Base-by-base conservation (phyloP, 1,140 invertebrate genomes). In the Pseudomyrmex sp. region DNA sequence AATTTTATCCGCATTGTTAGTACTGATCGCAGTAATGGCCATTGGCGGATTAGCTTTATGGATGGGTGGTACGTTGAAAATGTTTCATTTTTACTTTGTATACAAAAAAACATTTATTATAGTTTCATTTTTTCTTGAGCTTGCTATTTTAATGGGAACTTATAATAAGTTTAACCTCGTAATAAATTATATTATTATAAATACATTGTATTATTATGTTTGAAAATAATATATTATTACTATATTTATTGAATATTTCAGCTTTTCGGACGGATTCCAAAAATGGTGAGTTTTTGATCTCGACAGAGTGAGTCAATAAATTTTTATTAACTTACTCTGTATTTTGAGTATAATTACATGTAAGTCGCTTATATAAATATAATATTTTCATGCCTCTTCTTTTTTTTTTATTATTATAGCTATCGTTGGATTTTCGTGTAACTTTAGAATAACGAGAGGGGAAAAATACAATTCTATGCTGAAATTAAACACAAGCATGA, bases 21-120 rank as follows among this genome's bases (percentile, higher is more conserved):
- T 97, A 13, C 95, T 97, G 56, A 93, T 97, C 5, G 96, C 96
- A 0, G 96, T 97, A 13, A 93, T 97, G 63, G 96, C 96, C 2
- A 96, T 97, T 23, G 97, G 97, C 1, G 97, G 96, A 50, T 95
- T 97, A 2, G 97, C 97, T 48, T 95, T 97, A 70, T 97, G 97
- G 93, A 96, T 97, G 95, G 97, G 97, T 88, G 95, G 96, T 96
- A 95, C 95, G 85, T 95, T 85, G 95, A 95, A 13, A 68, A 59
- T n/a, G 13, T 74, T 74, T 20, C 48, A 20, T 20, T 66, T 35
- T 26, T 20, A 1, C 20, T 73, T n/a, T 79, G 80, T 83, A 18
- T 20, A 20, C 2, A 54, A 50, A 66, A 66, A 0, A 44, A 68
- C n/a, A 26, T 2, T 13, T 73, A 50, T 50, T 2, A 50, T 44